Evolutionary conservation across 2,888 invertebrate species (phyloP).

Genomic region (Orthosia incerta): DNA sequence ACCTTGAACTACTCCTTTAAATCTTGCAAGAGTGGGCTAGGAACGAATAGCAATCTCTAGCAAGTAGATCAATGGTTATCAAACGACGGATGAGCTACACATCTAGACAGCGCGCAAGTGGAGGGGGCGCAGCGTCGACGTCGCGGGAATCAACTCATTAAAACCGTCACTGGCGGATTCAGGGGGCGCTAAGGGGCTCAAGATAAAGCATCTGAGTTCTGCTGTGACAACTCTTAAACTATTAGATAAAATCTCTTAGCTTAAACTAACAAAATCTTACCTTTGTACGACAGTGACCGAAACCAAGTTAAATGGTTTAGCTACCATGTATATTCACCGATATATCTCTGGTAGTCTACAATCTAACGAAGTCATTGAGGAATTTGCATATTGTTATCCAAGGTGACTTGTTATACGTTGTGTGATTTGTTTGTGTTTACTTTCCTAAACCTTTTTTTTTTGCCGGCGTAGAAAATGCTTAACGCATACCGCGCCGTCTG

Average conservation of each 20-base stretch:
- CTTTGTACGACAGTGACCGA: background rate
- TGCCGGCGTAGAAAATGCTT: too few species aligned
- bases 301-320: too few species aligned
- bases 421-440: background rate
- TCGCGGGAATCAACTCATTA: slow-evolving; percentile 40
- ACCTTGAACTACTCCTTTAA: slow-evolving; percentile 19
- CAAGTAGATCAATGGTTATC: slow-evolving; percentile 54
- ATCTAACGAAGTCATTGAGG: too few species aligned
- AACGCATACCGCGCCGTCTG: too few species aligned
- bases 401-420: too few species aligned
- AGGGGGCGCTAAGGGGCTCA: too few species aligned
- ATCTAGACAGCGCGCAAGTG: slow-evolving; percentile 2
- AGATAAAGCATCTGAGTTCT: too few species aligned
- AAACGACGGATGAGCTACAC: slow-evolving; percentile 37
- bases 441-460: background rate
- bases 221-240: too few species aligned
- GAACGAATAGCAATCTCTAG: slow-evolving; percentile 22
- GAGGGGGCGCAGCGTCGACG: slow-evolving; percentile 5
- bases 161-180: background rate
- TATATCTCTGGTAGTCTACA: too few species aligned
- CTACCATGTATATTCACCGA: too few species aligned
- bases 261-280: background rate
- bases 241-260: background rate
- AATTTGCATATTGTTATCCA: too few species aligned
- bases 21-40: slow-evolving; percentile 9